Percentiles rank a stretch among this genome's conserved stretches.
Conservation (phyloP, 2,888 invertebrate species). For the Nasonia oneida region DNA sequence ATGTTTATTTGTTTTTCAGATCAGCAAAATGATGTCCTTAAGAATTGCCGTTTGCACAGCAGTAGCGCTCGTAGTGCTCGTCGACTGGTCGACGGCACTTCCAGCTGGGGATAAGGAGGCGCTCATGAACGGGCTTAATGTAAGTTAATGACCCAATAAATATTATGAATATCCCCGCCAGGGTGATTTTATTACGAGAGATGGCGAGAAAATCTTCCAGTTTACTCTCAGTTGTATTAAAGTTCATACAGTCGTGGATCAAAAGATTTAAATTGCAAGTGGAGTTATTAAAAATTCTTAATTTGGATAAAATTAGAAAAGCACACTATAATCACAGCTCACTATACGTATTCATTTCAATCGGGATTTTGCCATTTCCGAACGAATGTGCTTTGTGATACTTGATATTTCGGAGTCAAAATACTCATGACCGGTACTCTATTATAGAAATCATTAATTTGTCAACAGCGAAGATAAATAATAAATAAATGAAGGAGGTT, state of each 20-base stretch:
- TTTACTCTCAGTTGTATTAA: neutral
- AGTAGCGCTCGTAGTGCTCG: slow-evolving; percentile 68
- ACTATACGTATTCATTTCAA: no score
- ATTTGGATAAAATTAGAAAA: neutral
- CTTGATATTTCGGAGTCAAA: neutral
- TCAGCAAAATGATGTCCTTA: slow-evolving; percentile 67
- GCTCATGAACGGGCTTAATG: slow-evolving; percentile 76
- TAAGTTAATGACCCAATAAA: slow-evolving; percentile 70
- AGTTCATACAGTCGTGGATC: neutral
- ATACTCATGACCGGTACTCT: no score
- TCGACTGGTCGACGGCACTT: slow-evolving; percentile 71
- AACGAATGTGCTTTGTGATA: no score
- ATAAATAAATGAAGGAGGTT: neutral
- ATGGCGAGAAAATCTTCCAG: slow-evolving; percentile 4
- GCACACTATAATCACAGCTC: neutral
- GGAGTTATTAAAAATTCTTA: neutral
- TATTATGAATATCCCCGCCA: neutral
- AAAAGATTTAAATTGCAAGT: neutral
- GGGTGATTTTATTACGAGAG: slow-evolving; percentile 11
- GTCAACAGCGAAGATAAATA: no score
- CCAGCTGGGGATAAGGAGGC: slow-evolving; percentile 76
- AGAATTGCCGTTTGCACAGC: slow-evolving; percentile 65
- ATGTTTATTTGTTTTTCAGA: slow-evolving; percentile 53
- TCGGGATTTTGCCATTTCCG: no score
- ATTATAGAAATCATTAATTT: neutral